A percentile compares a stretch with the other conserved stretches of the same genome.
Conservation (phyloP, 1,140 invertebrate genomes). For the Cryptotermes secundus region DNA sequence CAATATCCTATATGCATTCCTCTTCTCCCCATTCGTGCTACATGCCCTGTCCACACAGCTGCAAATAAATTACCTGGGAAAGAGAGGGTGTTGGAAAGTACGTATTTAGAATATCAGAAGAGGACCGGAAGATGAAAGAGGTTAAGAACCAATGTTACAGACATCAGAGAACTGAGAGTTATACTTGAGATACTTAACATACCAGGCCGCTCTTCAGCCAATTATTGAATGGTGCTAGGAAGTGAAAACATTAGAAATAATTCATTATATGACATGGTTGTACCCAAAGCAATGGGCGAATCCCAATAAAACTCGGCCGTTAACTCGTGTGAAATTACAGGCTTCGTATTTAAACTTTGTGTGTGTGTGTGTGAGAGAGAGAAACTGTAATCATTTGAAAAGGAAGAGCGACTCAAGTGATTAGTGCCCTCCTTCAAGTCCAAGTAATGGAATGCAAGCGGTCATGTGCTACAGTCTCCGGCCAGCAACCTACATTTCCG, state of each 20-base stretch:
- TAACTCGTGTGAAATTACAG: not conserved
- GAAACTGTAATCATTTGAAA: not conserved
- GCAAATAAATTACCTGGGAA: no score
- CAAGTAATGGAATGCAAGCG: not conserved
- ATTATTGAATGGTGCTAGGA: not conserved
- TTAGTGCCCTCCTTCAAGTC: not conserved
- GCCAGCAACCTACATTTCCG: conserved; percentile 14
- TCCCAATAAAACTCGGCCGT: not conserved
- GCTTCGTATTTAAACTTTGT: not conserved
- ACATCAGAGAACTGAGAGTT: no score
- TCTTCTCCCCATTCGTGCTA: no score
- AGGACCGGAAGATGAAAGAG: no score
- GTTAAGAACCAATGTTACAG: no score
- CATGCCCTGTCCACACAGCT: no score
- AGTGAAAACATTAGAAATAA: not conserved
- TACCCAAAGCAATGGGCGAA: not conserved
- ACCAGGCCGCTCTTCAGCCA: not conserved
- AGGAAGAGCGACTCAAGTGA: not conserved
- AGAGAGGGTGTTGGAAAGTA: no score
- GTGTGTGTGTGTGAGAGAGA: no score
- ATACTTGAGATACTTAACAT: not conserved
- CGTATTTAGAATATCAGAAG: no score
- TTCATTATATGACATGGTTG: not conserved
- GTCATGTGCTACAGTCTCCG: not conserved
- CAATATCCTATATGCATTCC: no score